Conservation (phyloP, 2,888 invertebrate species). For the Catocala nupta region DNA sequence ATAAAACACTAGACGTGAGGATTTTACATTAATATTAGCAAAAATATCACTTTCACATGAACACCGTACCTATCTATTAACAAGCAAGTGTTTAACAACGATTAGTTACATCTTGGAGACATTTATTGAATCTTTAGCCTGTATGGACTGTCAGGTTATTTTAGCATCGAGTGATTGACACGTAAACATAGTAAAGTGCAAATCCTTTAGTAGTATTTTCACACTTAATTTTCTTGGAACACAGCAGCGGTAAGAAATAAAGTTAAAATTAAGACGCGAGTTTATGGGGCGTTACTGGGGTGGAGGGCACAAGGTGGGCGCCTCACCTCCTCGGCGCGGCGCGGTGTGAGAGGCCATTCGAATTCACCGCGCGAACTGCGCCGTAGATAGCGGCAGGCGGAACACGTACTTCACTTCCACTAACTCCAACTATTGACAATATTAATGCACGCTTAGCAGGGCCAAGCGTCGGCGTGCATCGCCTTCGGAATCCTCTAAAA, state of each 20-base stretch:
- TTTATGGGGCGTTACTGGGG: conserved; percentile 86
- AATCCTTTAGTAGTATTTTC: conserved; percentile 81
- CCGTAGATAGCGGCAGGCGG: conserved; percentile 87
- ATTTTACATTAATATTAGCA: no score
- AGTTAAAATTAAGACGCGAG: conserved; percentile 87
- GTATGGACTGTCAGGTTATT: no score
- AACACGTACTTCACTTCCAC: conserved; percentile 87
- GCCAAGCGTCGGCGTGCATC: conserved; percentile 78
- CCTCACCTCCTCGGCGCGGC: conserved; percentile 52
- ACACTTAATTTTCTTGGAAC: conserved; percentile 85
- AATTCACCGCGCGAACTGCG: conserved; percentile 85
- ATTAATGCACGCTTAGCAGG: conserved; percentile 86
- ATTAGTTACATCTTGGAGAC: no score
- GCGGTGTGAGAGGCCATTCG: conserved; percentile 80
- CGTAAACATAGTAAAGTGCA: conserved; percentile 64
- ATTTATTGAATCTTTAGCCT: no score
- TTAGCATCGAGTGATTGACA: conserved; percentile 39
- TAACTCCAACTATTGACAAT: conserved; percentile 88
- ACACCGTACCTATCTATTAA: no score
- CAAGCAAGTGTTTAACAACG: no score
- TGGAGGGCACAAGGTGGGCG: conserved; percentile 72
- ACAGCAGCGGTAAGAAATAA: conserved; percentile 85
- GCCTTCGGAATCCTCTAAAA: conserved; percentile 74
- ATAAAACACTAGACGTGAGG: no score
- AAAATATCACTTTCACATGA: no score